These are phyloP conservation scores for Fragum fragum DNA, from an alignment of 2,888 invertebrate species.

Conservation along the genomic window DNA sequence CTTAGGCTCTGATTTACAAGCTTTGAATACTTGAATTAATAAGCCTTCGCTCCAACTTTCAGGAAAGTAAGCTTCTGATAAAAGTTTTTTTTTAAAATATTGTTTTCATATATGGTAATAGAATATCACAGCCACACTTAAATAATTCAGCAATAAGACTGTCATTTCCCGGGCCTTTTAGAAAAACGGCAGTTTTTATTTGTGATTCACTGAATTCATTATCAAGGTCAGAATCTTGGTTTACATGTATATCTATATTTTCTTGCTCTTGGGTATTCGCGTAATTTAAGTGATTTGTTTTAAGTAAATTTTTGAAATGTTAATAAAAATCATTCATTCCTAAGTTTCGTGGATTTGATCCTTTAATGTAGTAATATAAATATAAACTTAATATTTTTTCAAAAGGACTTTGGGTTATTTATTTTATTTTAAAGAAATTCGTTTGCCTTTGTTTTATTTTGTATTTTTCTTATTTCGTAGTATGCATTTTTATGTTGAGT, in stretches of 20 bases:
- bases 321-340: not conserved
- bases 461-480: not conserved
- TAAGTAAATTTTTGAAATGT: constrained; percentile 14
- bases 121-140: constrained; percentile 15
- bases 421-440: constrained; percentile 3
- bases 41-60: constrained; percentile 42
- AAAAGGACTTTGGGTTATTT: constrained; percentile 11
- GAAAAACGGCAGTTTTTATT: constrained; percentile 27
- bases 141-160: constrained; percentile 25
- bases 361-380: not conserved
- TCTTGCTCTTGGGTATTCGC: not conserved
- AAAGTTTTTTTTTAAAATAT: constrained; percentile 35
- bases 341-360: not conserved
- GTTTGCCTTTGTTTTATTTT: not conserved
- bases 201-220: not conserved
- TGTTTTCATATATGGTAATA: constrained; percentile 26
- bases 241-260: no score
- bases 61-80: constrained; percentile 29
- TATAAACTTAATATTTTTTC: constrained; percentile 7
- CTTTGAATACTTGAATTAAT: constrained; percentile 40
- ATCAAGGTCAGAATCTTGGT: not conserved
- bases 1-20: constrained; percentile 7
- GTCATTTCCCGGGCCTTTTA: constrained; percentile 26
- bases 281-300: not conserved
- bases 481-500: not conserved